phyloP scores from a whole-genome alignment of 2,113 vertebrate species.

The Pitta sordida region DNA sequence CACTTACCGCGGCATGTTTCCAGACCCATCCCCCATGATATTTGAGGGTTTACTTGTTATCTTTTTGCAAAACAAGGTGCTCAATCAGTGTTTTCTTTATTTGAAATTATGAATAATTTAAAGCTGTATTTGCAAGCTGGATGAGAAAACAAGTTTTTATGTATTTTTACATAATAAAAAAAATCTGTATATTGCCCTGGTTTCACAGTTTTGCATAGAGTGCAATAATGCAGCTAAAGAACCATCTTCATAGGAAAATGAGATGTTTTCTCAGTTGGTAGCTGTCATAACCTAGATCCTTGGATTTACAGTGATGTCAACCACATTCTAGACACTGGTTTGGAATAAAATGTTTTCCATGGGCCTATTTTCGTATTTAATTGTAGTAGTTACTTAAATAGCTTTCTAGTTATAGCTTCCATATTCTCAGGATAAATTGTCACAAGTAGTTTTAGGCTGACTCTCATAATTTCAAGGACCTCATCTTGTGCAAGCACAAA shows the following conservation, averaged over 20 bases:
- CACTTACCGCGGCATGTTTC: too few species aligned
- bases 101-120: neutral
- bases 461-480: neutral
- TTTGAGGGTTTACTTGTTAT: too few species aligned
- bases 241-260: neutral
- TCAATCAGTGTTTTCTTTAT: neutral
- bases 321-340: neutral
- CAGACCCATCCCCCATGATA: too few species aligned
- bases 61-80: neutral
- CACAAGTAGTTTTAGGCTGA: neutral
- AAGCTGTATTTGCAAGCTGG: neutral
- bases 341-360: neutral
- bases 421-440: neutral
- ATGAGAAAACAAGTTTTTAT: neutral
- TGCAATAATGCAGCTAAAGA: neutral
- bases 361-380: neutral
- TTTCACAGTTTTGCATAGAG: neutral
- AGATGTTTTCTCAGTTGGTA: neutral
- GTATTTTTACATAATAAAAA: neutral
- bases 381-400: neutral
- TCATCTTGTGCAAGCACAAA: neutral
- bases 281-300: neutral
- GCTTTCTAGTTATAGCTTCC: neutral
- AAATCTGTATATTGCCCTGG: neutral
- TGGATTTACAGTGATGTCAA: neutral